Percentiles rank a stretch among this genome's conserved stretches.
These are phyloP conservation scores for Danionella dracula DNA, from an alignment of 2,797 vertebrate species.

Conservation along the genomic window DNA sequence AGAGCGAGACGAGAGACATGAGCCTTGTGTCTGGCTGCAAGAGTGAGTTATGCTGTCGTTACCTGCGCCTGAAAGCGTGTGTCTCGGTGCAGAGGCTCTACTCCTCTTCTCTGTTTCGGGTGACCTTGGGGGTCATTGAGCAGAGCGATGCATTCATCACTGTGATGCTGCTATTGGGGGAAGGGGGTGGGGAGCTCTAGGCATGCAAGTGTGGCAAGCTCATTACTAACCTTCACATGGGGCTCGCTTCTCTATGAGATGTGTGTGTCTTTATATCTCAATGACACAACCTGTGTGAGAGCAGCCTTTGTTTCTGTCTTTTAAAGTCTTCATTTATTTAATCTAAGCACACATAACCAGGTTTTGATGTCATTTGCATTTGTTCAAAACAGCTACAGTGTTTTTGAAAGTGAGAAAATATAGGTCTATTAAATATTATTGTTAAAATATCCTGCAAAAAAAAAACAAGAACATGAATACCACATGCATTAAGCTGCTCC, in stretches of 20 bases:
- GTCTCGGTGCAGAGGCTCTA: constrained; percentile 6
- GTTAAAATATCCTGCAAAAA: too few relatives aligned
- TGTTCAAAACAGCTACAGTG: too few relatives aligned
- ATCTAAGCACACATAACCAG: neutral
- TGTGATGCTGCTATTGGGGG: constrained; percentile 53
- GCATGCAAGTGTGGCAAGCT: constrained; percentile 12
- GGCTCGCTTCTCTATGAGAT: neutral
- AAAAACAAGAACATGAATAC: too few relatives aligned
- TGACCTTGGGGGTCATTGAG: constrained; percentile 66
- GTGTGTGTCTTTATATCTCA: neutral
- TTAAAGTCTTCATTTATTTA: neutral
- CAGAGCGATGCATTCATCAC: constrained; percentile 69
- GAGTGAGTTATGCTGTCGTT: constrained; percentile 54
- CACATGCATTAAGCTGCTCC: too few relatives aligned
- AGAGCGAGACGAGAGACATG: constrained; percentile 32
- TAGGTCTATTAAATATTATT: too few relatives aligned
- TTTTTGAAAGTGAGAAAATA: too few relatives aligned
- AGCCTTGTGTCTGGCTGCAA: constrained; percentile 36
- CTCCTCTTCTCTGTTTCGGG: constrained; percentile 13
- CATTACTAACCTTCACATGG: constrained; percentile 10
- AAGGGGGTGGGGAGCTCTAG: constrained; percentile 11
- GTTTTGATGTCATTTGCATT: too few relatives aligned
- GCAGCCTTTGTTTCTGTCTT: neutral
- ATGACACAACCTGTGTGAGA: neutral
- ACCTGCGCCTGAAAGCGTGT: constrained; percentile 2